phyloP scores from a whole-genome alignment of 2,888 invertebrate species.

The Parelbella ahira region DNA sequence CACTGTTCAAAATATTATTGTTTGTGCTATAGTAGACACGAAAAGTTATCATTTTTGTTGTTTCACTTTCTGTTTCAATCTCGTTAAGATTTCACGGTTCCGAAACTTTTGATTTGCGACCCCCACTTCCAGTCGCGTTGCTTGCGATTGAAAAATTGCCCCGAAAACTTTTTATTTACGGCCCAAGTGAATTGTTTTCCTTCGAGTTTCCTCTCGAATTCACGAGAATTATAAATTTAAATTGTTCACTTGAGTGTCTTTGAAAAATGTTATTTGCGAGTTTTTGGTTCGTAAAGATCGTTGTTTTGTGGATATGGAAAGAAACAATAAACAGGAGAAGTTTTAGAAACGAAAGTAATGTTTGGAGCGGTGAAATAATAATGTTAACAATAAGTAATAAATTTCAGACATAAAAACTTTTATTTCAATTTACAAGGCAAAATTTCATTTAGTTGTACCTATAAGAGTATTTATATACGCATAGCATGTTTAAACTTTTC shows the following conservation, averaged over 20 bases:
- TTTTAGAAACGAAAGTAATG: no score
- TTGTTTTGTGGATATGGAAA: not conserved
- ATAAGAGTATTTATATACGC: no score
- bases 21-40: no score
- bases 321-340: not conserved
- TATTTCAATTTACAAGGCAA: no score
- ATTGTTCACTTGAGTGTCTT: conserved; percentile 15
- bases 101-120: conserved; percentile 11
- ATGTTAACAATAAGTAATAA: no score
- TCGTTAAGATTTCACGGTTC: conserved; percentile 12
- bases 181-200: conserved; percentile 10
- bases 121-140: conserved; percentile 6
- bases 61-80: conserved; percentile 9
- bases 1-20: no score
- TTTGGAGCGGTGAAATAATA: no score
- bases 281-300: no score
- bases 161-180: conserved; percentile 18
- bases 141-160: conserved; percentile 22
- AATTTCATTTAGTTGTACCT: no score
- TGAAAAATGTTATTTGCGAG: conserved; percentile 10
- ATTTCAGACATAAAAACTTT: no score
- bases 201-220: conserved; percentile 13
- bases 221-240: conserved; percentile 16
- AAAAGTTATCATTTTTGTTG: conserved; percentile 1
- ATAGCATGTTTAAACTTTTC: no score